Base-by-base conservation (phyloP, 1,140 invertebrate genomes). In the Lucilia sericata region DNA sequence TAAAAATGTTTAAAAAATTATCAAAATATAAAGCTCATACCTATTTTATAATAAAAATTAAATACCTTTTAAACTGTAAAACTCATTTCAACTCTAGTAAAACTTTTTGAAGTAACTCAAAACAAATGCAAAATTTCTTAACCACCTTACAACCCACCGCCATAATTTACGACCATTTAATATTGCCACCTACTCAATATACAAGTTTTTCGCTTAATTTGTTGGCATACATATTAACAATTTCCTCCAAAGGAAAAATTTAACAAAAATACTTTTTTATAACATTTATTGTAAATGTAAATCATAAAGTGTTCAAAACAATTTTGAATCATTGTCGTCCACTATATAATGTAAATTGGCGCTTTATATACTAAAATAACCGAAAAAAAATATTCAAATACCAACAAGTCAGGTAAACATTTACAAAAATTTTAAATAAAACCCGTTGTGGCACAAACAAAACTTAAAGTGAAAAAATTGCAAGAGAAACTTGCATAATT, bases 291-390 rank as follows among this genome's bases (percentile, higher is more conserved):
- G n/a, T n/a, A n/a, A n/a, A n/a, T n/a, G n/a, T n/a, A n/a, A n/a
- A n/a, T n/a, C n/a, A n/a, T n/a, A 25, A 70, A 70, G n/a, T 70
- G n/a, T 70, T 70, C 65, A 70, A 21, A 70, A 70, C 65, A 70
- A 70, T n/a, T 70, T 70, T 70, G 60, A 1, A 21, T 13, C 10
- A n/a, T 21, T 21, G n/a, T n/a, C 36, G 36, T 36, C 36, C 60
- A n/a, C 19, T 21, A 21, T 10, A 8, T 21, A 70, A 21, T 70
- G 60, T 21, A 21, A 70, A 70, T 70, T 25, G n/a, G 9, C 65
- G 65, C 65, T 25, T 70, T 70, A 70, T 25, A 12, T 70, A n/a
- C 55, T n/a, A 14, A n/a, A 60, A 60, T n/a, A 60, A 60, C 51
- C 2, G 5, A 12, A 60, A 60, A 60, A n/a, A 17, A 60, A 60